Evolutionary conservation across 2,888 invertebrate genomes (phyloP), one percentile per base, ranked within the genome.

Genomic region (Drosophila borealis): DNA sequence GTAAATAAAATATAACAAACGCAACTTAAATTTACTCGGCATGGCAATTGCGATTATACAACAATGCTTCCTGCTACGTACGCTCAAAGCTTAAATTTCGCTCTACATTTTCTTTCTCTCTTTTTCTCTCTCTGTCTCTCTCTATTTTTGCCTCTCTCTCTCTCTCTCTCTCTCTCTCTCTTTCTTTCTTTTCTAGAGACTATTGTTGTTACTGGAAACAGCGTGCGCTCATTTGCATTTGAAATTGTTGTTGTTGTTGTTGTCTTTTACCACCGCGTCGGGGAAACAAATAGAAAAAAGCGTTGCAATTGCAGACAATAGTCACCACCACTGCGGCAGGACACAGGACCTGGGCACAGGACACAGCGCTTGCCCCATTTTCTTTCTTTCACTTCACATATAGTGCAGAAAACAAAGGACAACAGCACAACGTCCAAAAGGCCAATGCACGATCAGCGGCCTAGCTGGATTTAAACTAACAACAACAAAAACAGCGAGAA

Each of bases 1-100:
- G 84, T 89, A 88, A 84, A 84, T 84, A 89, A 89, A 84, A 89
- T 82, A 84, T 80, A 88, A 83, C 70, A 80, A 86, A 74, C 74
- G 69, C 86, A 70, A 55, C 63, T 80, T 70, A 69, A 86, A 77
- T 72, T 80, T 72, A 63, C 64, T 71, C 39, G 54, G 17, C 39
- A 14, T 76, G 46, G 19, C 57, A 33, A 25, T 44, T 50, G 53
- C 37, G 59, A 64, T 61, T 60, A 63, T 60, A 54, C 62, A 62
- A 59, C 45, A 21, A 34, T 34, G 21, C 39, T 51, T 41, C 17
- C 36, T 48, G 56, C 45, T 39, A 49, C 17, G 51, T 61, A 63
- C 46, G 49, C 44, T 80, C 73, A 81, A 85, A 82, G 68, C 68
- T 76, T 34, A 59, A 64, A 70, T 69, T 75, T 63, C 25, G 21